Percentiles rank a stretch among this genome's conserved stretches.
phyloP scores from a whole-genome alignment of 2,797 vertebrate genomes.

The Betta splendens region DNA sequence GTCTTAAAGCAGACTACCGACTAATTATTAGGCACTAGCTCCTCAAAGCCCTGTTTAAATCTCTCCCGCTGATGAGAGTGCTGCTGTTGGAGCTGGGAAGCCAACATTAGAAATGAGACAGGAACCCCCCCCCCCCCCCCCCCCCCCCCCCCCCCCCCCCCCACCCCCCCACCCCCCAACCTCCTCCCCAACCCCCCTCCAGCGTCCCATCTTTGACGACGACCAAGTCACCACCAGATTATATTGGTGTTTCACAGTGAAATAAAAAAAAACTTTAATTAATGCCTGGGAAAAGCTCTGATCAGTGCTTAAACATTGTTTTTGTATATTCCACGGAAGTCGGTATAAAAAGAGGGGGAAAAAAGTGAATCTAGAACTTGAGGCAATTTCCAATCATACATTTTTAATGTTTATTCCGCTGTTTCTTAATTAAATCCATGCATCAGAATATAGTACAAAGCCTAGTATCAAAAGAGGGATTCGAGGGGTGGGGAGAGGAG shows the following conservation, averaged over 20 bases:
- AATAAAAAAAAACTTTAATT: constrained; percentile 53
- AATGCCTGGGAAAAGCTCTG: constrained; percentile 39
- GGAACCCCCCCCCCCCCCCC: constrained; percentile 36
- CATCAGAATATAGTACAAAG: constrained; percentile 76
- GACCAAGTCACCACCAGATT: constrained; percentile 21
- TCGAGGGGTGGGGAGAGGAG: constrained; percentile 12
- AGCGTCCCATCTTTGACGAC: constrained; percentile 41
- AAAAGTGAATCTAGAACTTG: constrained; percentile 61
- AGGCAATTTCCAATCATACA: constrained; percentile 84
- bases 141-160: constrained; percentile 37
- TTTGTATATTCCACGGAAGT: constrained; percentile 59
- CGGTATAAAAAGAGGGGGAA: constrained; percentile 34
- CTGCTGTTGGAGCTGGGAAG: constrained; percentile 14
- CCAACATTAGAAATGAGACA: constrained; percentile 32
- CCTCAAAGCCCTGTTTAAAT: constrained; percentile 59
- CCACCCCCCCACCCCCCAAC: constrained; percentile 15
- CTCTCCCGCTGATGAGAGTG: constrained; percentile 45
- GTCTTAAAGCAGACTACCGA: constrained; percentile 65
- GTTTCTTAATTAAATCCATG: constrained; percentile 90
- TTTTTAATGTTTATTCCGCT: constrained; percentile 85
- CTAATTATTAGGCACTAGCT: constrained; percentile 68
- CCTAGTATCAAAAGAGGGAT: constrained; percentile 56
- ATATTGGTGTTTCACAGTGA: constrained; percentile 20
- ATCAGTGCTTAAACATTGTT: constrained; percentile 70
- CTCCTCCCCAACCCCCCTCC: no score